Base-by-base conservation (phyloP, 2,797 vertebrate genomes). In the Gallinago stenura region DNA sequence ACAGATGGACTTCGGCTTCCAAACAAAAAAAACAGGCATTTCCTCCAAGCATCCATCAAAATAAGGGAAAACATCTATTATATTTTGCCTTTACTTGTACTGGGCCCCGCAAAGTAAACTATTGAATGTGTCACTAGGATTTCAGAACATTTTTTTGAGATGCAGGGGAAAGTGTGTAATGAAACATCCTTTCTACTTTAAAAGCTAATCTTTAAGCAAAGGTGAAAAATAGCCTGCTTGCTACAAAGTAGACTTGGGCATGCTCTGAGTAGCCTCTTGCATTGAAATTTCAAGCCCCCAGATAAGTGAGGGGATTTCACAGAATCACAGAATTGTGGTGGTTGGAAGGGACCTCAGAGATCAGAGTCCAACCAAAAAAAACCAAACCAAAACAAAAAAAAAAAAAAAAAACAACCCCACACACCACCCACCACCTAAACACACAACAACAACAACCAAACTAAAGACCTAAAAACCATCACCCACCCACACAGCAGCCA, bases 101-200 rank as follows among this genome's bases (percentile, higher is more conserved):
- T 37, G 19, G 33, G 39, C 31, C 9, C 22, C 9, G 9, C 53
- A 73, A 57, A 60, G 22, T 68, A 51, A 89, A 48, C 35, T 2
- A 78, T 16, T 22, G n/a, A n/a, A 19, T 33, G 31, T 35, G 20
- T 11, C 37, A 69, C 3, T 24, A 53, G 39, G 28, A 72, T 60
- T 35, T 62, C 15, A 70, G 14, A 30, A 30, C 17, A 16, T 7
- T 60, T 30, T 30, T 57, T 13, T 35, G 9, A 56, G n/a, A 69
- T 19, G 8, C 0, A 4, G 15, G 24, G 12, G 4, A 22, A 51
- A 30, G 19, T 2, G 7, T 12, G 6, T 12, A 53, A 14, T 33
- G 7, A 61, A 82, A 72, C 25, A 48, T 1, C 12, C 54, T 77
- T 56, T 53, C 39, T 51, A 57, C 24, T 33, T 80, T 33, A 54